Evolutionary conservation across 1,140 invertebrate genomes (phyloP).

Genomic region (Pseudomyrmex flavicornis): DNA sequence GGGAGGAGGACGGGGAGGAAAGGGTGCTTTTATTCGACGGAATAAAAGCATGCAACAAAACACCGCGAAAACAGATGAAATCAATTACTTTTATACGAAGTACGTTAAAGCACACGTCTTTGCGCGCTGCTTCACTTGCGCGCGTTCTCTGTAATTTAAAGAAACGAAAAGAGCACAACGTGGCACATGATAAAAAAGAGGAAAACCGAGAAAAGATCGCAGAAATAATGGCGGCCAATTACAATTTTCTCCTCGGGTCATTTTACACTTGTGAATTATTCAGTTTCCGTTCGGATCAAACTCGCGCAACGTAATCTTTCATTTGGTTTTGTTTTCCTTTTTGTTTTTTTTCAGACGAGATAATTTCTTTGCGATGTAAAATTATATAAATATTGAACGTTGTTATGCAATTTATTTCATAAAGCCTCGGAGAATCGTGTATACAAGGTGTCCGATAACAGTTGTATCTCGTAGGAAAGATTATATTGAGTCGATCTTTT

Average conservation of each 20-base stretch:
- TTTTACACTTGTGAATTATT: not conserved
- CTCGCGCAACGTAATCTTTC: not conserved
- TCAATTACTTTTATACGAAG: constrained; percentile 54
- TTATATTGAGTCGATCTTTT: no score
- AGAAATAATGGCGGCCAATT: constrained; percentile 28
- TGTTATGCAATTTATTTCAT: constrained; percentile 11
- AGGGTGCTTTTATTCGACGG: not conserved
- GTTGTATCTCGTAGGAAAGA: no score
- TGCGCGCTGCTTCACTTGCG: not conserved
- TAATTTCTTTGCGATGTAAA: not conserved
- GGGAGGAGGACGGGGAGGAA: not conserved
- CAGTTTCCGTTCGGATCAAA: not conserved
- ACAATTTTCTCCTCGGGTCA: not conserved
- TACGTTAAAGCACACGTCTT: constrained; percentile 25
- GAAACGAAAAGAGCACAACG: not conserved
- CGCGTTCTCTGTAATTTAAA: constrained; percentile 37
- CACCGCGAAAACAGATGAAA: constrained; percentile 46
- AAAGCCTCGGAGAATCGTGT: not conserved
- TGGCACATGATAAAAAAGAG: not conserved
- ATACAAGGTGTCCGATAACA: not conserved
- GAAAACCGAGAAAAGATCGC: not conserved
- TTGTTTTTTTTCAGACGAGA: not conserved
- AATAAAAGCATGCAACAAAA: constrained; percentile 36
- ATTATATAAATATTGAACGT: not conserved
- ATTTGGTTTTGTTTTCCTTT: no score